A percentile compares a stretch with the other conserved stretches of the same genome.
Conservation (phyloP, 64 coral and sea anemone species). For the Stylophora pistillata region DNA sequence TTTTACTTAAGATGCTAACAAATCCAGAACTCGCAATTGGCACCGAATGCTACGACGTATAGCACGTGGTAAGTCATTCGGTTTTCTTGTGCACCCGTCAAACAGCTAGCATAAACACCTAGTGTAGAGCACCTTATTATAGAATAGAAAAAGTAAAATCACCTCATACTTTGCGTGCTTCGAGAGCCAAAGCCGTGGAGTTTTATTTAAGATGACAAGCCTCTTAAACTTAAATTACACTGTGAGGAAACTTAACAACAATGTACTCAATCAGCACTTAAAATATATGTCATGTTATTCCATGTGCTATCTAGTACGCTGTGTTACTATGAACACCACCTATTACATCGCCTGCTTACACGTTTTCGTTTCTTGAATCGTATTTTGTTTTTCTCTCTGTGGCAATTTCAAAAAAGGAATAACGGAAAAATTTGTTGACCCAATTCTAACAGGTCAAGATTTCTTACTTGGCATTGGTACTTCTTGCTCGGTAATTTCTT, state of each 20-base stretch:
- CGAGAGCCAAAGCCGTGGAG: neutral
- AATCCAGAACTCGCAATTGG: slow-evolving; percentile 97
- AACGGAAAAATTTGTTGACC: no score
- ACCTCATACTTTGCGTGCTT: neutral
- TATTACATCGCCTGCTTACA: no score
- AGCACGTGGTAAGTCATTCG: slow-evolving; percentile 76
- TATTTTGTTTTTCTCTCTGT: no score
- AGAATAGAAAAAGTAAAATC: slow-evolving; percentile 1
- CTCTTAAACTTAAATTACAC: neutral
- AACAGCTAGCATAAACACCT: neutral
- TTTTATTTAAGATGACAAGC: neutral
- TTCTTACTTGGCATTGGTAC: no score
- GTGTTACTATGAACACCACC: no score
- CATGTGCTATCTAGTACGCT: no score
- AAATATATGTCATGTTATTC: neutral
- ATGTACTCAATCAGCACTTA: neutral
- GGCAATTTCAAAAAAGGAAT: no score
- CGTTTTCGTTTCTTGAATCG: no score
- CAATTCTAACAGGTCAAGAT: no score
- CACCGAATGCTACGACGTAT: slow-evolving; percentile 97
- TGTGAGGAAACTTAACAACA: neutral
- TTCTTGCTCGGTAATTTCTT: no score
- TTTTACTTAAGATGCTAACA: slow-evolving; percentile 98
- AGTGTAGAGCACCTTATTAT: neutral
- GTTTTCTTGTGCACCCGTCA: slow-evolving; percentile 45